Conservation (phyloP, 1,140 invertebrate species). For the Lethocerus indicus region DNA sequence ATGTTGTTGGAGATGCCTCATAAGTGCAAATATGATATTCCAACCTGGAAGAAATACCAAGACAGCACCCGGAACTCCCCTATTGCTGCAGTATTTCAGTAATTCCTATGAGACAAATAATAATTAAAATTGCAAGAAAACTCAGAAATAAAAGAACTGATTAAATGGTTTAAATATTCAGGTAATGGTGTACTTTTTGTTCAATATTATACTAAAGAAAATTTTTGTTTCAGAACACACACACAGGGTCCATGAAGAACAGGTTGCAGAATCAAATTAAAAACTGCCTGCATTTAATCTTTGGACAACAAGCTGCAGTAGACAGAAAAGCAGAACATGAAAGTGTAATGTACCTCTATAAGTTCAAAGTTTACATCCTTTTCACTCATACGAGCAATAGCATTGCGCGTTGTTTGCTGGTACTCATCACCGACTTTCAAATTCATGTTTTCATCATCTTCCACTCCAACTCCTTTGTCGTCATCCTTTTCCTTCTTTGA, state of each 20-base stretch:
- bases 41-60: conserved; percentile 86
- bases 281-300: too few species aligned
- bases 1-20: conserved; percentile 66
- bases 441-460: conserved; percentile 65
- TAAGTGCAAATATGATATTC: conserved; percentile 84
- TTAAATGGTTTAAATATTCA: too few species aligned
- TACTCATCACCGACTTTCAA: conserved; percentile 35
- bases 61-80: conserved; percentile 64
- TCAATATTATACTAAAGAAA: not conserved
- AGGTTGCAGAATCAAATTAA: too few species aligned
- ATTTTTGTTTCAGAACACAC: not conserved
- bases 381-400: conserved; percentile 64
- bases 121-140: not conserved
- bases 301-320: too few species aligned
- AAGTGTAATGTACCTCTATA: conserved; percentile 40
- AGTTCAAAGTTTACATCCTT: conserved; percentile 86
- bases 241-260: not conserved
- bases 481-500: conserved; percentile 34
- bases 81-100: conserved; percentile 52
- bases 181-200: not conserved
- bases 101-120: conserved; percentile 31
- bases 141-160: too few species aligned
- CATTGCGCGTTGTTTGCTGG: conserved; percentile 39
- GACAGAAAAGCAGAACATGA: not conserved
- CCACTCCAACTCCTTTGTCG: conserved; percentile 32